These are phyloP conservation scores for Fregata magnificens DNA, from an alignment of 2,113 vertebrate species.

Conservation along the genomic window DNA sequence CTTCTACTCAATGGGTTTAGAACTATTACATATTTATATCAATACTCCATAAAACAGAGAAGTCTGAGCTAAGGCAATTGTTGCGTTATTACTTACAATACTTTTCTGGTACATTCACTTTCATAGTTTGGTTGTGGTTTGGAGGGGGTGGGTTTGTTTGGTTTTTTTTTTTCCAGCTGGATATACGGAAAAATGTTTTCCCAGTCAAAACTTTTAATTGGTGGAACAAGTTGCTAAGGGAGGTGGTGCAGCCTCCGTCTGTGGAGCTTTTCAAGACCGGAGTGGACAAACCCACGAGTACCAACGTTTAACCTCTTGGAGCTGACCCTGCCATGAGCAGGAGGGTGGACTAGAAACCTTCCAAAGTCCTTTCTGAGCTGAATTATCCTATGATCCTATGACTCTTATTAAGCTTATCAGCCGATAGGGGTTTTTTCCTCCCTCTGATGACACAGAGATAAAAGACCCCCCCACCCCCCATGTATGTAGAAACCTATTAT, in stretches of 20 bases:
- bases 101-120: not conserved
- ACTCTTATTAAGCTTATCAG: not conserved
- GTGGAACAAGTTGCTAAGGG: not conserved
- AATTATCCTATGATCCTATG: not conserved
- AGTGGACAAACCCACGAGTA: not conserved
- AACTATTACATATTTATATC: not conserved
- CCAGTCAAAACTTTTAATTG: not conserved
- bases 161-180: not conserved
- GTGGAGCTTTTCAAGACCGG: not conserved
- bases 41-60: not conserved
- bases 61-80: not conserved
- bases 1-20: not conserved
- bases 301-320: not conserved
- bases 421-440: not conserved
- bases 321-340: not conserved
- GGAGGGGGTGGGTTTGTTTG: too few relatives aligned
- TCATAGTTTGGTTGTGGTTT: not conserved
- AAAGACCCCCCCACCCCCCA: not conserved
- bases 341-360: not conserved
- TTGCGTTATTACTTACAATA: not conserved
- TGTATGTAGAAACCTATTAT: not conserved
- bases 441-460: not conserved
- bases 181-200: not conserved
- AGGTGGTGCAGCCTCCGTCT: not conserved
- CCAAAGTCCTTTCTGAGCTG: not conserved